Evolutionary conservation across 2,797 vertebrate genomes (phyloP).

Genomic region (Loriculus beryllinus): DNA sequence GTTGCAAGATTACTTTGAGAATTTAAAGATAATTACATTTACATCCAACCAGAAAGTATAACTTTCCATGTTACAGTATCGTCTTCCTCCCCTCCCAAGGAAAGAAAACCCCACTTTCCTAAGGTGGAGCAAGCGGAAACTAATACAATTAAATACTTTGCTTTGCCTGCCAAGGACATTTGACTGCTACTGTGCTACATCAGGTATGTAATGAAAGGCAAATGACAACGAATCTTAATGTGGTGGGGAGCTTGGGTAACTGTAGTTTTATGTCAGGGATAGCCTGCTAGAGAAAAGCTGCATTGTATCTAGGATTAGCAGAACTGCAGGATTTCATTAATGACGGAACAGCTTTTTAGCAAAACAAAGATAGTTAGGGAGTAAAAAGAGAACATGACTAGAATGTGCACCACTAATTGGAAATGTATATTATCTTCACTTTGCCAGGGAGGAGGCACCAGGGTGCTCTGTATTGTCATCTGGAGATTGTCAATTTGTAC

Average conservation of each 20-base stretch:
- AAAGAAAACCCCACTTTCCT: neutral
- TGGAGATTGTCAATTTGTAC: neutral
- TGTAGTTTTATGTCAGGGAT: constrained; percentile 75
- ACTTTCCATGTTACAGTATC: neutral
- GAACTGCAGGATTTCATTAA: constrained; percentile 80
- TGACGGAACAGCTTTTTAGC: constrained; percentile 74
- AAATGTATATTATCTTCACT: constrained; percentile 78
- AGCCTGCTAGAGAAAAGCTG: constrained; percentile 73
- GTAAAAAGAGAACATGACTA: constrained; percentile 77
- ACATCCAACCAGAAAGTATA: neutral
- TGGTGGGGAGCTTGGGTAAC: constrained; percentile 70
- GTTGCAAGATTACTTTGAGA: neutral
- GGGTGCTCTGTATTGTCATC: constrained; percentile 42
- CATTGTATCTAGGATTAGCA: constrained; percentile 79
- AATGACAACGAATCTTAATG: constrained; percentile 69
- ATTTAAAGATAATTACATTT: constrained; percentile 44
- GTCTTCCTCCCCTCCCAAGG: neutral
- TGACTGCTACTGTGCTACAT: constrained; percentile 71
- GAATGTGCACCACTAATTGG: constrained; percentile 78
- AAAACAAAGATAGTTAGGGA: constrained; percentile 80
- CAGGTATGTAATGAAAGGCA: constrained; percentile 79
- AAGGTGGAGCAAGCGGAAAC: constrained; percentile 53
- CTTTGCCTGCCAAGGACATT: constrained; percentile 67
- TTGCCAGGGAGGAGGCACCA: neutral
- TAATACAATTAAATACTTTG: constrained; percentile 58